Percentiles rank a stretch among this genome's conserved stretches.
Evolutionary conservation across 2,888 invertebrate genomes (phyloP).

Genomic region (Girardia tigrina): DNA sequence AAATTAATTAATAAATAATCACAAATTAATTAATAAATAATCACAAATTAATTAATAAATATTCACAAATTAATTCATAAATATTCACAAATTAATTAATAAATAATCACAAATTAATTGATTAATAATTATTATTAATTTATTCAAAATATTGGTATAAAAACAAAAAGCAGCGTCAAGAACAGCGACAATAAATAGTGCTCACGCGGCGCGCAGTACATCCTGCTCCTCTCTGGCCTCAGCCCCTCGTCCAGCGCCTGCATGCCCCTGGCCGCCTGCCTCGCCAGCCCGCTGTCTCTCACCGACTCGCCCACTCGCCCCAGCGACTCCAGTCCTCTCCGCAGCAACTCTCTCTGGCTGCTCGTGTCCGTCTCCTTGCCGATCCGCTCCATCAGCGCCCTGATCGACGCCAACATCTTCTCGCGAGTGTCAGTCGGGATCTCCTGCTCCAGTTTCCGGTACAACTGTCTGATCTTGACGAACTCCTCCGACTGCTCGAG

Average conservation of each 20-base stretch:
- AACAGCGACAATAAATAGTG: no score
- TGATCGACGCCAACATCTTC: not conserved
- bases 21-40: no score
- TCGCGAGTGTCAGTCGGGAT: not conserved
- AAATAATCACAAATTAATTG: no score
- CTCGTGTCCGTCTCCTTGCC: not conserved
- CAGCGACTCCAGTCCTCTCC: not conserved
- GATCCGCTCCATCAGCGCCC: not conserved
- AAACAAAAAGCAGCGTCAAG: no score
- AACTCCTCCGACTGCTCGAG: conserved; percentile 89
- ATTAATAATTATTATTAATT: no score
- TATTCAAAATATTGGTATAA: no score
- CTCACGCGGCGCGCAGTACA: not conserved
- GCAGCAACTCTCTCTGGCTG: not conserved
- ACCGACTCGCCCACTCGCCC: not conserved
- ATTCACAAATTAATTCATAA: no score
- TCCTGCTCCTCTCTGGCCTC: not conserved
- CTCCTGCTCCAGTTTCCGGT: not conserved
- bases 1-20: no score
- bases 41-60: no score
- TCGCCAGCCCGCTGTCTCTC: not conserved
- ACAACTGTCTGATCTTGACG: conserved; percentile 61
- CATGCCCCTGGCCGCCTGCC: not conserved
- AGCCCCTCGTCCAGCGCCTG: not conserved
- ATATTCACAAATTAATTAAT: no score